These are phyloP conservation scores for Cerastis rubricosa DNA, from an alignment of 2,888 invertebrate species.

Conservation along the genomic window DNA sequence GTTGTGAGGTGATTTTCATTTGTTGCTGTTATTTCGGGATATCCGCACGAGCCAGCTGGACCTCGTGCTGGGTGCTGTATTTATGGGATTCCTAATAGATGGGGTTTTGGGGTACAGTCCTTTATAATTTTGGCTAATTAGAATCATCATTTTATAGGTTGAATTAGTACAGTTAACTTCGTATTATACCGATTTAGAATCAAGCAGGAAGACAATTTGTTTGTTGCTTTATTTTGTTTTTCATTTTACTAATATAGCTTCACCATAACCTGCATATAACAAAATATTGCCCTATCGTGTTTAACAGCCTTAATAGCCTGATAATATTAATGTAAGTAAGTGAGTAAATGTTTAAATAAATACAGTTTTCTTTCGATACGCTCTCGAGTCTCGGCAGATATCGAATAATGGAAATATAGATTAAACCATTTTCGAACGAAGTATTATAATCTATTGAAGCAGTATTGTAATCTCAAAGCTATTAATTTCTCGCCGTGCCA, in stretches of 20 bases:
- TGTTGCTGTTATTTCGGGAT: constrained; percentile 81
- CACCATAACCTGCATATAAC: neutral
- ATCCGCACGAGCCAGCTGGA: constrained; percentile 78
- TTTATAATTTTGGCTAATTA: constrained; percentile 10
- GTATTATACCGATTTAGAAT: neutral
- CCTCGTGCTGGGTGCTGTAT: constrained; percentile 62
- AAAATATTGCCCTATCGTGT: neutral
- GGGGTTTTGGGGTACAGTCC: constrained; percentile 6
- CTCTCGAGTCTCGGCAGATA: constrained; percentile 12
- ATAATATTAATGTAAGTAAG: neutral
- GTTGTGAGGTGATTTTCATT: constrained; percentile 77
- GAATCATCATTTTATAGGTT: neutral
- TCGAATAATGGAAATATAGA: constrained; percentile 45
- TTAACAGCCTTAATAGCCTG: neutral
- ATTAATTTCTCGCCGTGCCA: constrained; percentile 34
- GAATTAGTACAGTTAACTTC: neutral
- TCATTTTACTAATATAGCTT: neutral
- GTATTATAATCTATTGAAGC: constrained; percentile 18
- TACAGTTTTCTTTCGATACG: constrained; percentile 20
- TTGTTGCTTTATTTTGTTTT: no score
- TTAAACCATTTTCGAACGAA: constrained; percentile 30
- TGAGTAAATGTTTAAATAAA: constrained; percentile 3
- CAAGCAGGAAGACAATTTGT: neutral
- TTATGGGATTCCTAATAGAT: constrained; percentile 61
- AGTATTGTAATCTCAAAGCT: constrained; percentile 36